Base-by-base conservation (phyloP, 2,797 vertebrate genomes). In the Micrastur ruficollis region DNA sequence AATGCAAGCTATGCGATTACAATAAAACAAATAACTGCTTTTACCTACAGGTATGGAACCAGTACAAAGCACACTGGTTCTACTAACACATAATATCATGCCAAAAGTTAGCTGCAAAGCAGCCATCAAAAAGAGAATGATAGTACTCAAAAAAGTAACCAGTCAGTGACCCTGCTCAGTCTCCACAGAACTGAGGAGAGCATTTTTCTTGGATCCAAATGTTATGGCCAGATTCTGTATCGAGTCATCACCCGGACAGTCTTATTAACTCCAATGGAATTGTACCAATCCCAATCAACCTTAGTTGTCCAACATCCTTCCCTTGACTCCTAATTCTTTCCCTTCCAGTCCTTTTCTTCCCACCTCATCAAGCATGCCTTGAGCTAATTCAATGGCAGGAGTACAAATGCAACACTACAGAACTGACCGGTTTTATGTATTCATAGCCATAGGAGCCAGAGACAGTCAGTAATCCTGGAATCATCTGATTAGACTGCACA, bases 401-500 rank as follows among this genome's bases (percentile, higher is more conserved):
- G 7, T 82, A 78, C 55, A 94, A 91, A 74, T 31, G 9, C 55
- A 93, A 53, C 53, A 47, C 84, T 50, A 50, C n/a, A 88, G 52
- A 94, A 78, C 46, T 66, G 70, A 61, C 78, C 34, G n/a, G 20
- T 63, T 94, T 88, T 67, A 56, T 80, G 31, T n/a, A 47, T 74
- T 93, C 90, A 65, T 44, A 86, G 49, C 36, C 49, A 53, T 12
- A 65, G 81, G 31, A 80, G 70, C 26, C 76, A 83, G 47, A 81
- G 36, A 68, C 31, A 90, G 38, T 53, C 68, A 56, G n/a, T 89
- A 94, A 94, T 95, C 89, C 81, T 95, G 71, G 56, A 90, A 73
- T 80, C 67, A 84, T 82, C 86, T 65, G 62, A 81, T 94, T 74
- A 87, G 62, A 66, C 84, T 72, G 50, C 56, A 72, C 34, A 66